These are phyloP conservation scores for Sitta carolinensis DNA, from an alignment of 2,797 vertebrate species.

Conservation along the genomic window DNA sequence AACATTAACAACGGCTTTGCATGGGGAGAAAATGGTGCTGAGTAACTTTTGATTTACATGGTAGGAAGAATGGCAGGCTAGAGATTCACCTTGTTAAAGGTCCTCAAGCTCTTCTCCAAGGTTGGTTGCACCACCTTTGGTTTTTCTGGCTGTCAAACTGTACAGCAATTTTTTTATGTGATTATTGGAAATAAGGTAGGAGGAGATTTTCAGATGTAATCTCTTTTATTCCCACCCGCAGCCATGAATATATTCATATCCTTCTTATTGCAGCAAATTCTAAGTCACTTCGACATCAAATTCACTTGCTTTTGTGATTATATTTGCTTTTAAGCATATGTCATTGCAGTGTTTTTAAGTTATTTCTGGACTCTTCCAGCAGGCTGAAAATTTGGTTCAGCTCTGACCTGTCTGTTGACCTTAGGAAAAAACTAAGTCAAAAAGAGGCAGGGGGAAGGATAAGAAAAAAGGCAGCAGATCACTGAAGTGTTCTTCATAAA, in stretches of 20 bases:
- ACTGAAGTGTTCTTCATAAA: neutral
- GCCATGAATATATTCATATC: neutral
- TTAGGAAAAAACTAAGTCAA: neutral
- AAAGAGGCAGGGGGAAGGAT: accelerated
- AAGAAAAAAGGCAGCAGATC: neutral
- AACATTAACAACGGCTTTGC: accelerated
- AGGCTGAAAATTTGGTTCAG: neutral
- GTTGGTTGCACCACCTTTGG: neutral
- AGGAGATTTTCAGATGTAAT: neutral
- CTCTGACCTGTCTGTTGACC: neutral
- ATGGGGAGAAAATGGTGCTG: neutral
- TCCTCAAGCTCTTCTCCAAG: neutral
- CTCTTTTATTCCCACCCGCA: neutral
- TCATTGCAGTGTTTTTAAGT: neutral
- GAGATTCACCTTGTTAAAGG: neutral
- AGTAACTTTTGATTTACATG: neutral
- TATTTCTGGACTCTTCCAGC: neutral
- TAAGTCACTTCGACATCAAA: neutral
- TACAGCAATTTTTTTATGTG: neutral
- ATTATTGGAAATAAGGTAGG: neutral
- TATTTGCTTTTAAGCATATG: neutral
- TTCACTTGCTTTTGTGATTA: neutral
- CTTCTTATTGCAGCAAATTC: neutral
- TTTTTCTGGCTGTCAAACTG: neutral
- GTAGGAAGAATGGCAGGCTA: neutral